phyloP scores from a whole-genome alignment of 2,113 vertebrate genomes.

The Cyrtonyx montezumae region DNA sequence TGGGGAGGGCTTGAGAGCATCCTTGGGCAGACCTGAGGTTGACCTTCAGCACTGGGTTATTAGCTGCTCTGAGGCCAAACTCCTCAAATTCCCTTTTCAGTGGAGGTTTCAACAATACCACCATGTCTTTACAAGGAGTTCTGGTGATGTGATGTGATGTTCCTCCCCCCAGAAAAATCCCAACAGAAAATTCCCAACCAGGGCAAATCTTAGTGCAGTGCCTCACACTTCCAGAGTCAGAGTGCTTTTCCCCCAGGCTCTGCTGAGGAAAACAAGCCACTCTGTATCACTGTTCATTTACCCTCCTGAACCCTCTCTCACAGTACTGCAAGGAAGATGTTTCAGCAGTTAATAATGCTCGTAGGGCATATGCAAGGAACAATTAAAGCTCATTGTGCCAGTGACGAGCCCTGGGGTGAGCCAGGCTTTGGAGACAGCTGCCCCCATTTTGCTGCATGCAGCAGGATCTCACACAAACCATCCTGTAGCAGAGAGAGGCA shows the following conservation, averaged over 20 bases:
- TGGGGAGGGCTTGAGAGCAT: not conserved
- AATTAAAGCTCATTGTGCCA: conserved; percentile 51
- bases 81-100: not conserved
- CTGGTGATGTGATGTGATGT: not conserved
- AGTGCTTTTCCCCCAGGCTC: not conserved
- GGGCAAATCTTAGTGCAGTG: not conserved
- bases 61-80: not conserved
- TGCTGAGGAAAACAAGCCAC: not conserved
- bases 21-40: not conserved
- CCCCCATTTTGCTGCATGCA: conserved; percentile 23
- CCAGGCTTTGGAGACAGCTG: conserved; percentile 30
- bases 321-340: conserved; percentile 25
- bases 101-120: not conserved
- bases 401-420: conserved; percentile 42
- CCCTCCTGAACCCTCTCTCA: conserved; percentile 50
- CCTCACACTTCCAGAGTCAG: not conserved
- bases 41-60: not conserved
- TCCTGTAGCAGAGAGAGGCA: not conserved
- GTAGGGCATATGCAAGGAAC: conserved; percentile 1
- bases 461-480: not conserved
- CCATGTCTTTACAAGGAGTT: not conserved
- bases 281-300: not conserved
- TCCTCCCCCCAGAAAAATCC: not conserved
- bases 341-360: conserved; percentile 38
- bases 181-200: not conserved